phyloP scores from a whole-genome alignment of 2,888 invertebrate genomes.

The Trichopoda pennipes region DNA sequence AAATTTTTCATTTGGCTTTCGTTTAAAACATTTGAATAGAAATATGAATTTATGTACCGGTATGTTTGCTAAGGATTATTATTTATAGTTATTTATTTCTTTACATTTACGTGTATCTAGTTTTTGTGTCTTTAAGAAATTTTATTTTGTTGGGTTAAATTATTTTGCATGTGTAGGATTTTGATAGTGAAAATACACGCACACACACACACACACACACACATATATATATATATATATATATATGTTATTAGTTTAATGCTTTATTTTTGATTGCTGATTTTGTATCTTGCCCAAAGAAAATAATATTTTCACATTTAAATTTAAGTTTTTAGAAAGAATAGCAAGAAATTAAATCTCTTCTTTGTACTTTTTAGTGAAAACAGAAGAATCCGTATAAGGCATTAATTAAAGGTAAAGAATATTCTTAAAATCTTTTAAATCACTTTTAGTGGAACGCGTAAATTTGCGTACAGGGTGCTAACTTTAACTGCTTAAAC shows the following conservation, averaged over 20 bases:
- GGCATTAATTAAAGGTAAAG: no score
- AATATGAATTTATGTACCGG: background rate
- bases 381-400: no score
- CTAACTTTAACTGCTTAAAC: no score
- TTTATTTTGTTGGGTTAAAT: background rate
- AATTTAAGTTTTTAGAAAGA: background rate
- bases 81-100: background rate
- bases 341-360: no score
- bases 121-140: background rate
- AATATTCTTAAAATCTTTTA: no score
- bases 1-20: background rate
- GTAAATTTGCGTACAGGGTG: no score
- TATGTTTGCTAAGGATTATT: background rate
- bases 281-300: background rate
- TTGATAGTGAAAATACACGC: no score
- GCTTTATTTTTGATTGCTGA: background rate
- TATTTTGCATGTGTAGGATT: background rate
- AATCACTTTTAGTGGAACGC: no score
- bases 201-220: no score
- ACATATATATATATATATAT: no score
- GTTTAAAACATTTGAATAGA: background rate
- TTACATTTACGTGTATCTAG: background rate
- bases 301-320: background rate
- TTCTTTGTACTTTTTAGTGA: no score
- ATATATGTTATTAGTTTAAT: no score